These are phyloP conservation scores for Thunnus albacares DNA, from an alignment of 2,797 vertebrate species.

Conservation along the genomic window DNA sequence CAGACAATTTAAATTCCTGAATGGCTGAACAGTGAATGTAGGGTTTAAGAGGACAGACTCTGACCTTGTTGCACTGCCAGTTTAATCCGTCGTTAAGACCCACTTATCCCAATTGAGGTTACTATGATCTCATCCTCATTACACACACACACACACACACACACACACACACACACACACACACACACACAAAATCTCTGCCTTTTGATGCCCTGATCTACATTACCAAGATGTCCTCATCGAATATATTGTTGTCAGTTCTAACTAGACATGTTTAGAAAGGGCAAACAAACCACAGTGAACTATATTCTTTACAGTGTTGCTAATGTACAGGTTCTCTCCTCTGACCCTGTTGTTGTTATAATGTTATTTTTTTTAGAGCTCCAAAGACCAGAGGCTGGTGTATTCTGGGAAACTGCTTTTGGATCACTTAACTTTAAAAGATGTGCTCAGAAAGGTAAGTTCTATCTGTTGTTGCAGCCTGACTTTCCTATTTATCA, in stretches of 20 bases:
- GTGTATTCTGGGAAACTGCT: conserved; percentile 98
- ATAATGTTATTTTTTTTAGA: conserved; percentile 83
- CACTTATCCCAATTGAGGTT: conserved; percentile 66
- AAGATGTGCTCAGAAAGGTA: conserved; percentile 98
- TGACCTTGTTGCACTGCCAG: conserved; percentile 56
- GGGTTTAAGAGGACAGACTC: conserved; percentile 47
- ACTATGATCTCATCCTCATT: conserved; percentile 59
- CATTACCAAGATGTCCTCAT: not conserved
- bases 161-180: no score
- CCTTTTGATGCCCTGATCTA: conserved; percentile 37
- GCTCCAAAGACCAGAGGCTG: conserved; percentile 96
- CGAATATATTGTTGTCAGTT: not conserved
- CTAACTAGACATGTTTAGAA: not conserved
- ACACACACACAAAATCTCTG: conserved; percentile 2
- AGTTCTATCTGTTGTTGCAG: conserved; percentile 27
- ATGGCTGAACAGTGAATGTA: conserved; percentile 34
- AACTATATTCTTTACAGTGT: not conserved
- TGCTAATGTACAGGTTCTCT: not conserved
- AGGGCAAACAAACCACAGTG: not conserved
- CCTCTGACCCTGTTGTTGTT: conserved; percentile 27
- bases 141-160: not conserved
- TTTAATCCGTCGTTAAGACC: conserved; percentile 73
- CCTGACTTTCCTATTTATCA: not conserved
- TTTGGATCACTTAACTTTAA: conserved; percentile 94
- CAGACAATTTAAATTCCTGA: conserved; percentile 33